phyloP scores from a whole-genome alignment of 2,113 vertebrate genomes.

The Tamias sibiricus region DNA sequence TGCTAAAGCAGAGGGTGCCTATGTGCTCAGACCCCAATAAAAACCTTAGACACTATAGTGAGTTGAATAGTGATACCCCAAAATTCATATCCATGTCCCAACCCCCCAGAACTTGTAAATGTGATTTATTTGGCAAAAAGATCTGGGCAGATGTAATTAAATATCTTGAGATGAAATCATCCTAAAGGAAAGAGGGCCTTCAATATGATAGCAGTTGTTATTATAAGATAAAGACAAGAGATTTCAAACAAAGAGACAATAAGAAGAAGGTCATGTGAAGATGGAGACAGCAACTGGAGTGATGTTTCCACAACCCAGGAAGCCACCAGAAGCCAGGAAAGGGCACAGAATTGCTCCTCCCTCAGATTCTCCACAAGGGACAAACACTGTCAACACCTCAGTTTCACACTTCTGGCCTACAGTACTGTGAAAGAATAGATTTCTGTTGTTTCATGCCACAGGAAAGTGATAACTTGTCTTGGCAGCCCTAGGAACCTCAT shows the following conservation, averaged over 20 bases:
- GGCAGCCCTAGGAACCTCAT: neutral
- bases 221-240: neutral
- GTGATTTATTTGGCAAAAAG: conserved; percentile 17
- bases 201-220: neutral
- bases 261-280: neutral
- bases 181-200: neutral
- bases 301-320: neutral
- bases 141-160: conserved; percentile 29
- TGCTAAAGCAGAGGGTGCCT: neutral
- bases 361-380: neutral
- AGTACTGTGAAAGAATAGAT: neutral
- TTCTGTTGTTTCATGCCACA: neutral
- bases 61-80: neutral
- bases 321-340: neutral
- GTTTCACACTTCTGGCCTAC: neutral
- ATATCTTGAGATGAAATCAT: neutral
- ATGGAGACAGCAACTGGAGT: neutral
- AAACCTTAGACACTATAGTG: neutral
- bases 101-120: neutral
- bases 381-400: neutral
- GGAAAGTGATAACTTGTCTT: neutral
- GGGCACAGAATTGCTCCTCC: neutral
- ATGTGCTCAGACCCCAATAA: neutral
- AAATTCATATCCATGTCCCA: neutral
- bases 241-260: neutral